These are phyloP conservation scores for Lepus europaeus DNA, from an alignment of 2,113 vertebrate species.

Conservation along the genomic window DNA sequence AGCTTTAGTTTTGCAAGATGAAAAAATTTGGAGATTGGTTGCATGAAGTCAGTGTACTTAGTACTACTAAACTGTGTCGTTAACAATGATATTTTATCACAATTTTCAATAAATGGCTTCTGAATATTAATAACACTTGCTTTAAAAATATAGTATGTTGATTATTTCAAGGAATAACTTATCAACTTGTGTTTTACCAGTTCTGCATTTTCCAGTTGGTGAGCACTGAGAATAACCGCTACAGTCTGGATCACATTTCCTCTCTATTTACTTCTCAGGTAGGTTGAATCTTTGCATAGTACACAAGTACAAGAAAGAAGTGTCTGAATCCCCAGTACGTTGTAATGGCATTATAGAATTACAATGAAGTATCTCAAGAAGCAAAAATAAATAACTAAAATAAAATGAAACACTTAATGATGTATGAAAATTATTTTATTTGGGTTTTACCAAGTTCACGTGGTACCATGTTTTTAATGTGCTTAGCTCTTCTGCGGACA, in stretches of 20 bases:
- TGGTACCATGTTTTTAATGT: neutral
- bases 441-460: neutral
- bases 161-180: constrained; percentile 30
- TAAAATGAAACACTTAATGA: neutral
- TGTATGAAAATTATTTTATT: neutral
- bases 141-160: neutral
- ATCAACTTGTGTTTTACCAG: constrained; percentile 84
- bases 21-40: neutral
- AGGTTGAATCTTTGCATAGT: neutral
- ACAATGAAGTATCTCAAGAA: neutral
- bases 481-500: neutral
- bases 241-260: constrained; percentile 95
- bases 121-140: neutral
- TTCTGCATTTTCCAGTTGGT: constrained; percentile 96
- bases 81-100: constrained; percentile 41
- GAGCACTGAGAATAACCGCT: constrained; percentile 92
- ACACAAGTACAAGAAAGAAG: neutral
- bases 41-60: neutral
- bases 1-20: neutral
- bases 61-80: neutral
- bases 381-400: no score
- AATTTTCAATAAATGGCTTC: neutral
- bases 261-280: constrained; percentile 95
- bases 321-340: neutral
- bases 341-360: neutral